Conservation (phyloP, 2,797 vertebrate species). For the Cossypha polioptera region DNA sequence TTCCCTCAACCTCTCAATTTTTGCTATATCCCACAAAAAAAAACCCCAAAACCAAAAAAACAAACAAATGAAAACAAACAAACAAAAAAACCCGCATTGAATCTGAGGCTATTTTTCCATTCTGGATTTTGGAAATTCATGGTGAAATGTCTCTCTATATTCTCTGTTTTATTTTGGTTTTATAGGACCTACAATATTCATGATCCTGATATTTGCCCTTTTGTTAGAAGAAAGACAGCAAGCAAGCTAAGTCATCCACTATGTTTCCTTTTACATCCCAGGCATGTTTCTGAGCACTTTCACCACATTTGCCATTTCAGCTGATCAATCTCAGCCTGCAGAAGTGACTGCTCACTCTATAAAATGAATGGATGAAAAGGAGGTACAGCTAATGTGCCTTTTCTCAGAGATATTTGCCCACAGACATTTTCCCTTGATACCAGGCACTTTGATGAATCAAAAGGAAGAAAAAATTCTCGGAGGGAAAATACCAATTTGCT, state of each 20-base stretch:
- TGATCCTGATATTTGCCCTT: background rate
- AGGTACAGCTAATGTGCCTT: background rate
- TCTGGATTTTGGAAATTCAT: background rate
- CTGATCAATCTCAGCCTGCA: background rate
- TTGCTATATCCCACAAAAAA: background rate
- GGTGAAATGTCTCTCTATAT: background rate
- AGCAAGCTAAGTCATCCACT: background rate
- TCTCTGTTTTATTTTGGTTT: background rate
- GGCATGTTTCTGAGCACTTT: background rate
- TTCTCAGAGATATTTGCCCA: background rate
- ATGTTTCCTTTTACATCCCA: background rate
- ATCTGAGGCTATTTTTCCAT: background rate
- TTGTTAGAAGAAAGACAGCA: background rate
- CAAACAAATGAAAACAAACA: too few relatives aligned
- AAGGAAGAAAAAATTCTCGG: background rate
- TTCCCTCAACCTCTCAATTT: background rate
- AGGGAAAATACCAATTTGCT: background rate
- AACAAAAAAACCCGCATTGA: background rate
- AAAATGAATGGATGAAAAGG: background rate
- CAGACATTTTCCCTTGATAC: background rate
- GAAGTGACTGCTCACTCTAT: background rate
- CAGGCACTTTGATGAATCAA: background rate
- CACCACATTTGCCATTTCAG: background rate
- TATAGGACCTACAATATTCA: background rate
- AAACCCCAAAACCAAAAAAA: background rate